Evolutionary conservation across 92 coral and sea anemone species (phyloP).

Genomic region (Bergia puertoricense): DNA sequence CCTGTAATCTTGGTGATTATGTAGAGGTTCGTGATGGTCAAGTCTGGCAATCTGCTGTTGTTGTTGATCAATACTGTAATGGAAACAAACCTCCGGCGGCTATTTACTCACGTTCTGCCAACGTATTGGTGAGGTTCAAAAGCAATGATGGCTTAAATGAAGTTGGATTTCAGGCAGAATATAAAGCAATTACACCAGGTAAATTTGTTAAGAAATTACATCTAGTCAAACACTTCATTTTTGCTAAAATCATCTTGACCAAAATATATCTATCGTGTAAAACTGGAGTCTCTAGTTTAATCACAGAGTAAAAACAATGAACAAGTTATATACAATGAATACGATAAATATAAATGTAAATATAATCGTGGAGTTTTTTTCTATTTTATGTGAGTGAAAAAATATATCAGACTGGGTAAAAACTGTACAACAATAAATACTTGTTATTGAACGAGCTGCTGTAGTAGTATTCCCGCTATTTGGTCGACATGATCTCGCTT

Average conservation of each 20-base stretch:
- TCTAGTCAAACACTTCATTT: not conserved
- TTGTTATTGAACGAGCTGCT: no score
- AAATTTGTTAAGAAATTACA: not conserved
- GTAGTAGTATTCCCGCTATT: no score
- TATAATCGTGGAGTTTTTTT: no score
- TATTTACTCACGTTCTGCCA: conserved; percentile 18
- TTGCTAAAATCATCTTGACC: not conserved
- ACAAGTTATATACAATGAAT: no score
- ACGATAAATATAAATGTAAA: no score
- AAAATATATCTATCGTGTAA: no score
- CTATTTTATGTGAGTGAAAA: no score
- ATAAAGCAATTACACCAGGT: conserved; percentile 18
- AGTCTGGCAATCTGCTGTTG: conserved; percentile 11
- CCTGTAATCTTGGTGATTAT: conserved; percentile 10
- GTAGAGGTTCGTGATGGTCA: conserved; percentile 36
- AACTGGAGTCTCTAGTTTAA: no score
- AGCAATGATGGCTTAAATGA: not conserved
- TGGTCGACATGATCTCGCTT: no score
- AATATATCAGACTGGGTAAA: no score
- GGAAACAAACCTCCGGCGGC: not conserved
- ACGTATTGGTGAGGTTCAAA: conserved; percentile 18
- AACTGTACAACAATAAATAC: no score
- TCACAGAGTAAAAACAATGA: no score
- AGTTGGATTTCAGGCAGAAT: conserved; percentile 29
- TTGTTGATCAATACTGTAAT: conserved; percentile 16